These are phyloP conservation scores for Leucosticte australis DNA, from an alignment of 2,113 vertebrate species.

Conservation along the genomic window DNA sequence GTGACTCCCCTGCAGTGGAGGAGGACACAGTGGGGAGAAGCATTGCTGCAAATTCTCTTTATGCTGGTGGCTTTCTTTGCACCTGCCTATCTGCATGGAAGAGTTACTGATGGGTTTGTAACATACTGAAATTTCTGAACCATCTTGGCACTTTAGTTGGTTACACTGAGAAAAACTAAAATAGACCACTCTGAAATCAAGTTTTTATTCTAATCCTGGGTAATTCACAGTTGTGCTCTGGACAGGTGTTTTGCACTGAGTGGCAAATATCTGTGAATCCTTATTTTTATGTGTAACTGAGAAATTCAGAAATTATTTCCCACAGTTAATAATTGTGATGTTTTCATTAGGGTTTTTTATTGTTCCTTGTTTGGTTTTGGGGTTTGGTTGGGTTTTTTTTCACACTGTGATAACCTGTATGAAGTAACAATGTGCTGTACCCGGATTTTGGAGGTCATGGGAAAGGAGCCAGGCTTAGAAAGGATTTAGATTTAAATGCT, in stretches of 20 bases:
- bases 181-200: neutral
- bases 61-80: neutral
- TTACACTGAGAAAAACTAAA: neutral
- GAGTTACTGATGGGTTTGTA: neutral
- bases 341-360: neutral
- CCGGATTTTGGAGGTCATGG: constrained; percentile 20
- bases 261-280: neutral
- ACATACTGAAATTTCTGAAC: neutral
- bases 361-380: neutral
- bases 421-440: neutral
- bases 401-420: neutral
- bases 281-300: neutral
- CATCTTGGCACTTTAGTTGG: neutral
- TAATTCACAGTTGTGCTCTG: neutral
- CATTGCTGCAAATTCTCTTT: neutral
- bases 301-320: neutral
- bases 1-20: neutral
- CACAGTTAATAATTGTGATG: neutral
- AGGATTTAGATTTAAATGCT: constrained; percentile 33
- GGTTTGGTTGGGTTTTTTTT: neutral
- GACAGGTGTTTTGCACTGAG: neutral
- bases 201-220: neutral
- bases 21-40: neutral
- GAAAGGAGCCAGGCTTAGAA: neutral
- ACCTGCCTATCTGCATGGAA: neutral